These are phyloP conservation scores for Lepidurus apus DNA, from an alignment of 1,140 invertebrate species.

Conservation along the genomic window DNA sequence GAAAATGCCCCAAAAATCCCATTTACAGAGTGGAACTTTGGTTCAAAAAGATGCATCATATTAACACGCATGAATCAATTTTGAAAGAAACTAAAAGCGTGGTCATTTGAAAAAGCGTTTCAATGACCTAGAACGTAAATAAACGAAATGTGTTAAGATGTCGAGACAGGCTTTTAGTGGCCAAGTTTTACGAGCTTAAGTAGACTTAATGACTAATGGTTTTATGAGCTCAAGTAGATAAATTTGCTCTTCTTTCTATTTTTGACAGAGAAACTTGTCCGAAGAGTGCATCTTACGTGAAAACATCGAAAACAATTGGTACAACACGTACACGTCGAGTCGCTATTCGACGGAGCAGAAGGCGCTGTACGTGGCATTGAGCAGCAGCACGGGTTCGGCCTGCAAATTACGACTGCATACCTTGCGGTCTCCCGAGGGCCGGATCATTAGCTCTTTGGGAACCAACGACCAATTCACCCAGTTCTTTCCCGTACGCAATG, in stretches of 20 bases:
- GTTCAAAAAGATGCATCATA: too few relatives aligned
- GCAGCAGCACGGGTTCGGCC: slow-evolving; percentile 58
- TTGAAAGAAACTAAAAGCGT: too few relatives aligned
- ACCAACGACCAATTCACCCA: slow-evolving; percentile 32
- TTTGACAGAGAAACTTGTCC: slow-evolving; percentile 71
- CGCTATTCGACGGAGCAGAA: slow-evolving; percentile 63
- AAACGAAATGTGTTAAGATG: too few relatives aligned
- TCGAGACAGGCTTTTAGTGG: too few relatives aligned
- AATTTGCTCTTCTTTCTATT: slow-evolving; percentile 43
- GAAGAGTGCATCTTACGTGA: slow-evolving; percentile 81
- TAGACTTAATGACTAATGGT: too few relatives aligned
- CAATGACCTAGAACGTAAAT: too few relatives aligned
- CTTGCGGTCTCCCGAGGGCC: slow-evolving; percentile 35
- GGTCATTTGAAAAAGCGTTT: too few relatives aligned
- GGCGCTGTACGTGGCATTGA: slow-evolving; percentile 68
- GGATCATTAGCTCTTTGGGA: slow-evolving; percentile 24
- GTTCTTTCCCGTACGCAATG: slow-evolving; percentile 33
- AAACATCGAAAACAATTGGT: slow-evolving; percentile 72
- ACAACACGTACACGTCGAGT: slow-evolving; percentile 74
- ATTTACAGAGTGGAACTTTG: too few relatives aligned
- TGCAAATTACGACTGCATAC: slow-evolving; percentile 62
- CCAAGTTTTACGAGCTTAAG: too few relatives aligned
- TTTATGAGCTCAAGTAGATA: not conserved
- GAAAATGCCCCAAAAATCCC: too few relatives aligned
- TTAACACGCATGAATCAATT: too few relatives aligned